A percentile compares a stretch with the other conserved stretches of the same genome.
Conservation (phyloP, 2,888 invertebrate genomes). For the Aspidapion aeneum region DNA sequence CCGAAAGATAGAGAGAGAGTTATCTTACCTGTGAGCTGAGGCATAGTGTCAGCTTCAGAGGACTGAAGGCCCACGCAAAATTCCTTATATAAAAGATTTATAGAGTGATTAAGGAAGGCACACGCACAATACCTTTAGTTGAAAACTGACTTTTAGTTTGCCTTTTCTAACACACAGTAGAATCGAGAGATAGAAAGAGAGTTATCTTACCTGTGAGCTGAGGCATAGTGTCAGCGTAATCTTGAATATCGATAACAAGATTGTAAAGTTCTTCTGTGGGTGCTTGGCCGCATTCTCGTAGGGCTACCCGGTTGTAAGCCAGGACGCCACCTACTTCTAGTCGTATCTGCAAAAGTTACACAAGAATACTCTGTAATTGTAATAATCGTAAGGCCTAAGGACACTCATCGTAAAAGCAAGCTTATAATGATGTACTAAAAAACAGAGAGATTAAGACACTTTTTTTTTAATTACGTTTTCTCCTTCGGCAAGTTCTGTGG, state of each 20-base stretch:
- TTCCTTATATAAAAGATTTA: no score
- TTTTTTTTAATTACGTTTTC: no score
- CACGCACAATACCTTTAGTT: no score
- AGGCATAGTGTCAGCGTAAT: conserved; percentile 46
- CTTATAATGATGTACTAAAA: background rate
- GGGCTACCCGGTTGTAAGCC: conserved; percentile 34
- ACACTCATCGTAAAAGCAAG: no score
- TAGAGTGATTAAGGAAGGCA: no score
- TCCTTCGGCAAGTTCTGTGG: conserved; percentile 15
- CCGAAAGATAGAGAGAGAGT: no score
- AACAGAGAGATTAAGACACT: no score
- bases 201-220: conserved; percentile 46
- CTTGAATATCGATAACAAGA: conserved; percentile 53
- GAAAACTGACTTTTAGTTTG: no score
- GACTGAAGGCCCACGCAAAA: no score
- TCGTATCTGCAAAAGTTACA: conserved; percentile 12
- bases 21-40: conserved; percentile 47
- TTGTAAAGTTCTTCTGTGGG: conserved; percentile 46
- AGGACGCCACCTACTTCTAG: conserved; percentile 40
- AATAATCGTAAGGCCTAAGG: background rate
- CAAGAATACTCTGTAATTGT: no score
- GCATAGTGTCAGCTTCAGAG: conserved; percentile 47
- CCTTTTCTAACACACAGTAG: no score
- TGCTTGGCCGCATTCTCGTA: conserved; percentile 23
- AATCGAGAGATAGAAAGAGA: no score